Evolutionary conservation across 2,113 vertebrate species (phyloP).

Genomic region (Bufo bufo): DNA sequence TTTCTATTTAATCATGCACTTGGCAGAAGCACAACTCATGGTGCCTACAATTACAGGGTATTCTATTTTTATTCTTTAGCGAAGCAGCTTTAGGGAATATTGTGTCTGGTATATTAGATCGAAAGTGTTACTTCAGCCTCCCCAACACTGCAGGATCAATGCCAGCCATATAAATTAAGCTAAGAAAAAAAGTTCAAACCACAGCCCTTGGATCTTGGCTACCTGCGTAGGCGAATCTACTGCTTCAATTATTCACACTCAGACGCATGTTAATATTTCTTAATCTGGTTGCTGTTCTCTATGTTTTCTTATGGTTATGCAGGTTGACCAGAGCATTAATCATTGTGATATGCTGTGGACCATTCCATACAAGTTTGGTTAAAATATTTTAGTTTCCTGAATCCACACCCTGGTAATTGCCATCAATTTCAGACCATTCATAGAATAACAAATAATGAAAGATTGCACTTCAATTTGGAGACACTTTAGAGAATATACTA

Average conservation of each 20-base stretch:
- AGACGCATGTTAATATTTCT: conserved; percentile 18
- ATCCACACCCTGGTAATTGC: conserved; percentile 10
- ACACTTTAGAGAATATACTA: not conserved
- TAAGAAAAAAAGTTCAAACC: conserved; percentile 37
- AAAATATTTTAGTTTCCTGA: conserved; percentile 6
- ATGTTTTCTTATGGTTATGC: conserved; percentile 24
- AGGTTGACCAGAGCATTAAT: conserved; percentile 22
- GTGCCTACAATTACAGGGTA: not conserved
- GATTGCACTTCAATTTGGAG: not conserved
- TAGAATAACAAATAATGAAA: not conserved
- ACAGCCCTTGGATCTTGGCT: not conserved
- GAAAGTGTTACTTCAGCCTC: conserved; percentile 27
- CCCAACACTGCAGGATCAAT: not conserved
- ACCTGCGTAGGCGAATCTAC: not conserved
- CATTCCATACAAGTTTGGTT: not conserved
- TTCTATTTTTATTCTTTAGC: conserved; percentile 23
- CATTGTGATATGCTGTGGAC: not conserved
- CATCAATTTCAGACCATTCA: not conserved
- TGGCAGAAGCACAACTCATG: not conserved
- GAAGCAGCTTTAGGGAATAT: conserved; percentile 1
- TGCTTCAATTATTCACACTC: conserved; percentile 9
- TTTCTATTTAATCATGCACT: not conserved
- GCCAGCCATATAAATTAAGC: conserved; percentile 3
- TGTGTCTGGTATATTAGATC: conserved; percentile 3
- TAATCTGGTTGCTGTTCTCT: conserved; percentile 15